phyloP scores from a whole-genome alignment of 2,113 vertebrate genomes.

The Peromyscus polionotus region DNA sequence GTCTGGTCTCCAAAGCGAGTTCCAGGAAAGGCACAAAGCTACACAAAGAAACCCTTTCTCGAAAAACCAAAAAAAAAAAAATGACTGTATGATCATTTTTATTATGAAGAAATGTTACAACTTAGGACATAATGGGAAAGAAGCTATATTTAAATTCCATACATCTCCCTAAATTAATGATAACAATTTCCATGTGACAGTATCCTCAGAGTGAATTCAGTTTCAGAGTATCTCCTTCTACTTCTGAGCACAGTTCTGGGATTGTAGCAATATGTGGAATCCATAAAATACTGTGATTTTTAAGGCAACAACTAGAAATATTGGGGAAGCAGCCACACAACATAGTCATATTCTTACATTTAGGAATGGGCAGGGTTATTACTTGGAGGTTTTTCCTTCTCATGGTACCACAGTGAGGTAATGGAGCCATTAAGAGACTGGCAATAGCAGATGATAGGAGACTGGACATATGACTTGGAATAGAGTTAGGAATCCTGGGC shows the following conservation, averaged over 20 bases:
- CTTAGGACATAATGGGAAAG: neutral
- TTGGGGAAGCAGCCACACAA: neutral
- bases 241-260: neutral
- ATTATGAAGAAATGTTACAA: neutral
- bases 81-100: neutral
- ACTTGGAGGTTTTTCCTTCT: no score
- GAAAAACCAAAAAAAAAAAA: neutral
- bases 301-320: neutral
- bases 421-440: neutral
- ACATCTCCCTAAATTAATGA: neutral
- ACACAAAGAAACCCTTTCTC: no score
- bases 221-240: neutral
- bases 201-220: neutral
- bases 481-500: neutral
- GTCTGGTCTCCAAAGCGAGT: no score
- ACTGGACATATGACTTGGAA: no score
- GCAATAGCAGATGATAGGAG: no score
- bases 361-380: neutral
- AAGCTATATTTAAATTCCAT: neutral
- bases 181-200: neutral
- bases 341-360: neutral
- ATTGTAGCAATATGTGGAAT: neutral
- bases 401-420: no score
- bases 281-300: neutral
- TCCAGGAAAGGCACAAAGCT: no score